Base-by-base conservation (phyloP, 2,888 invertebrate genomes). In the Ectropis crepuscularia region DNA sequence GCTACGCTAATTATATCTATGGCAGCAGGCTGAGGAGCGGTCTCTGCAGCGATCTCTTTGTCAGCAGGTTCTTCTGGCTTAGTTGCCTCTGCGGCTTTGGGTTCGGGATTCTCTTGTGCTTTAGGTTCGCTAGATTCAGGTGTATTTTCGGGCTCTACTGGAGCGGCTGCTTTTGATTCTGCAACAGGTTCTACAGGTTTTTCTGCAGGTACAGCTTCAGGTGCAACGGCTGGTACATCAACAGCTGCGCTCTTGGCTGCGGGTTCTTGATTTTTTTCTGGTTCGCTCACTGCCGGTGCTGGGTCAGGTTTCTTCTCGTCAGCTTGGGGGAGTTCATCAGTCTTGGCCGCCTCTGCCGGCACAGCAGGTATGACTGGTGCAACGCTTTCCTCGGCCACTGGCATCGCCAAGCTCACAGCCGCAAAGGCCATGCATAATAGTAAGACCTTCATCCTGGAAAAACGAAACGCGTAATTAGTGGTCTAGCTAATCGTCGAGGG, bases 401-500 rank as follows among this genome's bases (percentile, higher is more conserved):
- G 95, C 93, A 94, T 94, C 45, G 95, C 93, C 77, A 94, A 76
- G 85, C 81, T 93, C 82, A 83, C 93, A 82, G 86, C 93, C 82
- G 93, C 92, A 76, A 95, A 87, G 83, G 95, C 92, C 79, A 95
- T 82, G 77, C 93, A 92, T 82, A 95, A 80, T 79, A 95, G 77
- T 83, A 95, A 89, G 81, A 95, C 87, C 93, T 94, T 95, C 95
- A 95, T 95, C 89, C 94, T 95, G 93, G 69, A 92, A 92, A 84
- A 76, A 80, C 75, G 80, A 84, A 83, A 81, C 64, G 60, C 68
- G 67, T 71, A 76, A 83, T 89, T 86, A 90, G 86, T 81, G 82
- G 82, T 85, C 76, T 78, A 73, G 68, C 59, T 81, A 83, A 85
- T 82, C 68, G 67, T 68, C 70, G 63, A 68, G 67, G 70, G 70